Percentiles rank a stretch among this genome's conserved stretches.
These are phyloP conservation scores for Mastacembelus armatus DNA, from an alignment of 2,797 vertebrate genomes.

Conservation along the genomic window DNA sequence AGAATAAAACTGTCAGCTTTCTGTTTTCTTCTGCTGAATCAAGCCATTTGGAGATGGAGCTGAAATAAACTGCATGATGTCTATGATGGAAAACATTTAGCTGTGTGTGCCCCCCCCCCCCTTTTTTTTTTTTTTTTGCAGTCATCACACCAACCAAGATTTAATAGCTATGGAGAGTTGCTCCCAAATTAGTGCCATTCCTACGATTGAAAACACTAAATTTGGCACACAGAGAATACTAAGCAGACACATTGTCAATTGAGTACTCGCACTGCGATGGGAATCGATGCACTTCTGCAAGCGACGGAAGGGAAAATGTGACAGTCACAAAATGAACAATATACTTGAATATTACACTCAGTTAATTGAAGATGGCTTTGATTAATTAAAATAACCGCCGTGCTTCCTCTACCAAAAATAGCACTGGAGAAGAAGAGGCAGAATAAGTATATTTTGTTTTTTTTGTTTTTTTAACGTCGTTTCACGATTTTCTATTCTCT, in stretches of 20 bases:
- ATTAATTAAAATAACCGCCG: constrained; percentile 47
- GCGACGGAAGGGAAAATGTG: not conserved
- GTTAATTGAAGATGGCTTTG: constrained; percentile 32
- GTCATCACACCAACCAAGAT: not conserved
- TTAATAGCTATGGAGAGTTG: constrained; percentile 1
- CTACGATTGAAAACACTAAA: not conserved
- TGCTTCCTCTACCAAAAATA: constrained; percentile 25
- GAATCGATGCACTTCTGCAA: constrained; percentile 1
- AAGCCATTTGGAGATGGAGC: not conserved
- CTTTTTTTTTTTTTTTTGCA: no score
- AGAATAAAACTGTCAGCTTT: no score
- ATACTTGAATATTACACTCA: constrained; percentile 18
- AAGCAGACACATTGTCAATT: not conserved
- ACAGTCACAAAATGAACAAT: constrained; percentile 11
- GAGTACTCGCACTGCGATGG: not conserved
- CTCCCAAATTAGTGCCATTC: constrained; percentile 10
- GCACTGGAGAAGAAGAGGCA: not conserved
- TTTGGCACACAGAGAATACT: not conserved
- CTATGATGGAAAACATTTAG: constrained; percentile 3
- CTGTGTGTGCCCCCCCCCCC: constrained; percentile 11
- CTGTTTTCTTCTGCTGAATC: not conserved
- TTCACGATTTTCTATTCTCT: constrained; percentile 24
- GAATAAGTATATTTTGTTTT: not conserved
- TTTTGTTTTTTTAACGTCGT: not conserved
- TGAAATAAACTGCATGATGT: constrained; percentile 4